phyloP scores from a whole-genome alignment of 2,888 invertebrate species.

The Parnassius glacialis region DNA sequence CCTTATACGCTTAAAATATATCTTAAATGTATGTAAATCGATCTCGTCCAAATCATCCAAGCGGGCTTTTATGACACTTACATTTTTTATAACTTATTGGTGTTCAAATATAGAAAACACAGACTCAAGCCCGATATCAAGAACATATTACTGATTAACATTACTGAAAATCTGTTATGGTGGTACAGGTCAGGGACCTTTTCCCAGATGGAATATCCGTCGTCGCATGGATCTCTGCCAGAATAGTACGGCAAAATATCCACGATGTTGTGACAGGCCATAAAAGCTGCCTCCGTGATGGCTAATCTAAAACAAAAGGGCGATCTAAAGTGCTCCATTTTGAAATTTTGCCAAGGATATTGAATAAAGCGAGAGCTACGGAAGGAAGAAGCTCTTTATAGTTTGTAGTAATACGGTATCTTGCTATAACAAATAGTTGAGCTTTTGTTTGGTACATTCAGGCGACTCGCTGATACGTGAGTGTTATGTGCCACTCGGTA shows the following conservation, averaged over 20 bases:
- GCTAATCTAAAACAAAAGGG: slow-evolving; percentile 21
- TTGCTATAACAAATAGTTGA: slow-evolving; percentile 10
- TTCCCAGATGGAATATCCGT: slow-evolving; percentile 23
- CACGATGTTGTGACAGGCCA: slow-evolving; percentile 14
- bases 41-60: no score
- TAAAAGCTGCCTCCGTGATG: slow-evolving; percentile 18
- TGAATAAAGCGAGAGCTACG: slow-evolving; percentile 19
- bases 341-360: slow-evolving; percentile 23
- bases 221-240: slow-evolving; percentile 21
- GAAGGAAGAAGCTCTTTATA: slow-evolving; percentile 20
- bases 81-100: no score
- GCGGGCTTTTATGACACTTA: no score
- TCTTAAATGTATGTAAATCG: no score
- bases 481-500: no score
- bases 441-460: not conserved
- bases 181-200: slow-evolving; percentile 8
- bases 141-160: not conserved
- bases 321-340: slow-evolving; percentile 20
- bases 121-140: no score
- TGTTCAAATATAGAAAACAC: no score
- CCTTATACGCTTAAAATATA: no score
- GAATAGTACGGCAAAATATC: slow-evolving; percentile 12
- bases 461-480: no score
- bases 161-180: slow-evolving; percentile 1
- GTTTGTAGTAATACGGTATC: slow-evolving; percentile 18